Evolutionary conservation across 2,797 vertebrate species (phyloP).

Genomic region (Aeoliscus strigatus): DNA sequence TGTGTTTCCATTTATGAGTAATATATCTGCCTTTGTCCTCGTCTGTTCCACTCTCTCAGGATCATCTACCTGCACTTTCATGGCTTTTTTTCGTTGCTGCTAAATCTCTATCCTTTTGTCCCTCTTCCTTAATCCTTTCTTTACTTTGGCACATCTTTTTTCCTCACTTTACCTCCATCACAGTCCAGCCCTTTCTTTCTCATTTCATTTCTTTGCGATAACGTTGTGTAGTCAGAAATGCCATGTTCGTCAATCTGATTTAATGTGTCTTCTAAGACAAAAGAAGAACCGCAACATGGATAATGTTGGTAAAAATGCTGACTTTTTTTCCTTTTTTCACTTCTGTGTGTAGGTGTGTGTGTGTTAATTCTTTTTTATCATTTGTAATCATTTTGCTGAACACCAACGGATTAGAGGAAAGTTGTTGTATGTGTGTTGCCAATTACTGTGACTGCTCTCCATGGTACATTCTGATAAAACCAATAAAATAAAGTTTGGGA

Average conservation of each 20-base stretch:
- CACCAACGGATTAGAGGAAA: conserved; percentile 82
- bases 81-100: conserved; percentile 37
- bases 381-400: conserved; percentile 69
- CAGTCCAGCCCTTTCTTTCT: neutral
- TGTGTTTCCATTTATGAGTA: conserved; percentile 5
- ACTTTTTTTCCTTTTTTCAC: conserved; percentile 22
- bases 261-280: conserved; percentile 30
- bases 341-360: conserved; percentile 32
- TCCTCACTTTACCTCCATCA: neutral
- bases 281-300: conserved; percentile 39
- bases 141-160: neutral
- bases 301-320: conserved; percentile 44
- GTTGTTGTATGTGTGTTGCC: conserved; percentile 72
- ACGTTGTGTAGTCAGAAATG: conserved; percentile 32
- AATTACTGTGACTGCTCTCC: conserved; percentile 89
- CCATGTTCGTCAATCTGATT: conserved; percentile 47
- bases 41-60: conserved; percentile 20
- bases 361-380: conserved; percentile 30
- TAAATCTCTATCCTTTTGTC: conserved; percentile 26
- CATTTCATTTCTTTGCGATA: conserved; percentile 17
- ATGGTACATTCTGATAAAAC: conserved; percentile 82
- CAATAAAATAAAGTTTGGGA: conserved; percentile 95
- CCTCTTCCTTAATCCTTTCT: conserved; percentile 2
- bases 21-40: conserved; percentile 20
- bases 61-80: conserved; percentile 30